Evolutionary conservation across 23 tunicate genomes (phyloP), one percentile per base, ranked within the genome.

Genomic region (Ascidia mentula): DNA sequence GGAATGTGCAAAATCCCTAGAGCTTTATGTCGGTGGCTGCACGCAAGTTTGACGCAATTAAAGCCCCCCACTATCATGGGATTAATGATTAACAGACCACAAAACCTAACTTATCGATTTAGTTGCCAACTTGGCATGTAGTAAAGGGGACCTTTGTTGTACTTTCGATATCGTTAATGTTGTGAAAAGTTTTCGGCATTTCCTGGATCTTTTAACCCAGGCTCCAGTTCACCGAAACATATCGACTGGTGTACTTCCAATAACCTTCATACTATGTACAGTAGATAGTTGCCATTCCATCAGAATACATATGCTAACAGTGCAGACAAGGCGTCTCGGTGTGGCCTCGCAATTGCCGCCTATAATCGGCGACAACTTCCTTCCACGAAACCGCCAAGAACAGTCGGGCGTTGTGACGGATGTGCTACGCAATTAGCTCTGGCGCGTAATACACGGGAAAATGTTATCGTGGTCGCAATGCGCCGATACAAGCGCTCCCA

Each of bases 361-460:
- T 53, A 9, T 20, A 53, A 53, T 53, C 65, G 65, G 65, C 65
- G 65, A 53, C 65, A 28, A 53, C 65, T 53, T 53, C 65, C 65
- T 53, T 28, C 13, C 28, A 53, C 24, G 22, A 53, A 53, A 53
- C 65, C 65, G 65, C 65, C 22, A 26, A 9, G 65, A 53, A 53
- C 65, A 53, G 65, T 53, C 65, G 1, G 22, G 65, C 65, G 65
- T 53, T 53, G 65, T 53, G 65, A n/a, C 65, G 65, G 65, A 53
- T 53, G 65, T 53, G 65, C 65, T 28, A 20, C 65, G 65, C 65
- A 53, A 53, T 53, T 53, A 53, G 65, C 65, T 28, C 24, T 53
- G 65, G 65, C 13, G n/a, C 13, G 65, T 53, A 53, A 53, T 53
- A 53, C 65, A 53, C 65, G 24, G 65, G n/a, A n/a, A 53, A 53